Base-by-base conservation (phyloP, 2,888 invertebrate species). In the Hirtodrosophila duncani region DNA sequence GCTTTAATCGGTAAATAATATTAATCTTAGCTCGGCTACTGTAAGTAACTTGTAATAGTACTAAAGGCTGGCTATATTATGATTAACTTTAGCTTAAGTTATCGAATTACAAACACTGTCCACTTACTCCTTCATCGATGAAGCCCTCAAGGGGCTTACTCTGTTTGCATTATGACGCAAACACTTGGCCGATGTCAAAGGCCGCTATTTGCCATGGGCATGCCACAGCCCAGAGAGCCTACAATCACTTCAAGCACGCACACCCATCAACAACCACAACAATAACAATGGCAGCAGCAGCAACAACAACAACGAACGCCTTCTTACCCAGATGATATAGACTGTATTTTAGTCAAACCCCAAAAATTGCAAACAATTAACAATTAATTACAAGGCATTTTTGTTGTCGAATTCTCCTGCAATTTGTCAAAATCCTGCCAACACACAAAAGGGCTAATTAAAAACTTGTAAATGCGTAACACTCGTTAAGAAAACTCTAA, bases 321-420 rank as follows among this genome's bases (percentile, higher is more conserved):
- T n/a, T n/a, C n/a, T n/a, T n/a, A n/a, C n/a, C n/a, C 30, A 10
- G 13, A 10, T 8, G 10, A n/a, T 23, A n/a, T n/a, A 14, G 36
- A 3, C 9, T 10, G 9, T 16, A 16, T 14, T 29, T 18, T 46
- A 29, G 50, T 37, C 36, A 30, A 30, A 14, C 20, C 37, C 45
- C 41, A 39, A 50, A 68, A 65, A 58, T 58, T 56, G 46, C 46
- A 45, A 45, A 64, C 68, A 77, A 78, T 74, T 59, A 70, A 74
- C 81, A 78, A 78, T 78, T 75, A 78, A 81, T 81, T 81, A 78
- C 60, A 46, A 51, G 48, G 45, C 34, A 57, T 57, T 57, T 50
- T 48, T 39, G 39, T 36, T 37, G 38, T 21, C 16, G 36, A 24
- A 37, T 9, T 6, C 29, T 16, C 10, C 49, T 39, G 41, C 53